Evolutionary conservation across 2,888 invertebrate genomes (phyloP).

Genomic region (Drosophila neotestacea): DNA sequence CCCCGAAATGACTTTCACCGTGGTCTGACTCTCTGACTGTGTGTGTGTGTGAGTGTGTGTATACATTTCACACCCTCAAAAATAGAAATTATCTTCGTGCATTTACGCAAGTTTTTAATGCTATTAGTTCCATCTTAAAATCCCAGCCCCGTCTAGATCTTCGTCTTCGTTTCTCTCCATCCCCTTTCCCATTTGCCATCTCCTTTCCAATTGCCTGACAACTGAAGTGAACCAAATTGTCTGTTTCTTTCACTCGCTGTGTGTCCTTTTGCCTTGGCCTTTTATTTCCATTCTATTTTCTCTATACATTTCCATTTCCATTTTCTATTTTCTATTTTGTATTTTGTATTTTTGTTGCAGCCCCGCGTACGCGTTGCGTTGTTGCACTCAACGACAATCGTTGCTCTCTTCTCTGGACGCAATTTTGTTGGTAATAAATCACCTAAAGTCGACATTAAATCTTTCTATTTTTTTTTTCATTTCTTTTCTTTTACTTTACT

Average conservation of each 20-base stretch:
- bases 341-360: slow-evolving; percentile 64
- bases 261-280: slow-evolving; percentile 66
- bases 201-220: slow-evolving; percentile 57
- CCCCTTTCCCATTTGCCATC: slow-evolving; percentile 23
- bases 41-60: slow-evolving; percentile 45
- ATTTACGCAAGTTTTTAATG: slow-evolving; percentile 81
- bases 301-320: slow-evolving; percentile 61
- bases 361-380: slow-evolving; percentile 51
- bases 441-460: slow-evolving; percentile 85
- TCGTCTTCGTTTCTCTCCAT: slow-evolving; percentile 17
- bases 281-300: slow-evolving; percentile 62
- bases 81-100: slow-evolving; percentile 81
- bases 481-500: slow-evolving; percentile 53
- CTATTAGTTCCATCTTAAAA: slow-evolving; percentile 81
- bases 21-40: slow-evolving; percentile 30
- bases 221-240: slow-evolving; percentile 80
- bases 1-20: slow-evolving; percentile 78
- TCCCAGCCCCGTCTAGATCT: slow-evolving; percentile 52
- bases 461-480: slow-evolving; percentile 73
- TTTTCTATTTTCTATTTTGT: slow-evolving; percentile 72
- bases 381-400: slow-evolving; percentile 69
- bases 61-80: slow-evolving; percentile 81
- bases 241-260: slow-evolving; percentile 57
- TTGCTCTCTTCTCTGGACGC: slow-evolving; percentile 71
- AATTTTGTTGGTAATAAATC: slow-evolving; percentile 84